Conservation (phyloP, 2,888 invertebrate species). For the Dolichopus griseipennis region DNA sequence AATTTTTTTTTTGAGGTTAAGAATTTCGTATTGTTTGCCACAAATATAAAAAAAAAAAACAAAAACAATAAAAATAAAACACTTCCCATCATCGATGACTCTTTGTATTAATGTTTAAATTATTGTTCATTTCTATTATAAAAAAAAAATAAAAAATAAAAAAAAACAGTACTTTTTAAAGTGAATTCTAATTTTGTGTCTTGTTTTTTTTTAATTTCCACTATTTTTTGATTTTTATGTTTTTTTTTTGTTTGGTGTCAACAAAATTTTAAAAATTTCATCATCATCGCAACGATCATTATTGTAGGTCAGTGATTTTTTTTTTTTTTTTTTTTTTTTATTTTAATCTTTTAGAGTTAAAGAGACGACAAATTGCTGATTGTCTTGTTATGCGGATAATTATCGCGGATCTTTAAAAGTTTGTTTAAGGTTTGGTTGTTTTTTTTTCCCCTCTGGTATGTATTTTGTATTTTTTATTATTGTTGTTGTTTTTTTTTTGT, state of each 20-base stretch:
- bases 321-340: neutral
- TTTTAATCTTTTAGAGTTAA: neutral
- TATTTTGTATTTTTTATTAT: too few species aligned
- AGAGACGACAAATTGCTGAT: constrained; percentile 1
- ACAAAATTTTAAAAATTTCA: neutral
- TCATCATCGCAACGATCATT: neutral
- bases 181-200: neutral
- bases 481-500: neutral
- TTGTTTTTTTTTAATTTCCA: too few species aligned
- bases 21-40: neutral
- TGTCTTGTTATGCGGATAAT: neutral
- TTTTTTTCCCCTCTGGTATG: too few species aligned
- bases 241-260: neutral
- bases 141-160: neutral
- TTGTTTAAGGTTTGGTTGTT: neutral
- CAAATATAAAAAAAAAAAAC: too few species aligned
- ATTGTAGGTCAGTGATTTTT: neutral
- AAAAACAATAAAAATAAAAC: neutral
- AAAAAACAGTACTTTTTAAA: too few species aligned
- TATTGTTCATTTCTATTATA: neutral
- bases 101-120: neutral
- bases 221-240: neutral
- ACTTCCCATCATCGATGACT: neutral
- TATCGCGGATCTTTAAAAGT: constrained; percentile 4
- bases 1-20: neutral